These are phyloP conservation scores for Carduelis carduelis DNA, from an alignment of 2,797 vertebrate species.

Conservation along the genomic window DNA sequence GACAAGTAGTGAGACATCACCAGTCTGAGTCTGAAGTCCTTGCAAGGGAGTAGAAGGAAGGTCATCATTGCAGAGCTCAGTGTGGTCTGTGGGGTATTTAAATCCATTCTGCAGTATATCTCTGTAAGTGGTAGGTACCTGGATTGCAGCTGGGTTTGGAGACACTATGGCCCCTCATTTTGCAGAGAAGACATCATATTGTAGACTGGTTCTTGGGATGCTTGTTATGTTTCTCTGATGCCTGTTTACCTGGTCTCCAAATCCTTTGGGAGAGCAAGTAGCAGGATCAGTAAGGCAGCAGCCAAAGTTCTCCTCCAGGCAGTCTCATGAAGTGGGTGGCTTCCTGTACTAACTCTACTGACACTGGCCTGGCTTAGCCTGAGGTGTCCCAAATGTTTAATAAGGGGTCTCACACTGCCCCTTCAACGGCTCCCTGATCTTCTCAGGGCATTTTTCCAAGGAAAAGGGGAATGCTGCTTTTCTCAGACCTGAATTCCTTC, in stretches of 20 bases:
- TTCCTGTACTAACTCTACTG: neutral
- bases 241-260: neutral
- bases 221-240: neutral
- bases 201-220: neutral
- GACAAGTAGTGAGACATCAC: neutral
- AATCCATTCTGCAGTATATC: neutral
- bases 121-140: neutral
- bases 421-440: neutral
- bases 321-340: neutral
- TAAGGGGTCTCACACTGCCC: neutral
- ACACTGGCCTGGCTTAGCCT: neutral
- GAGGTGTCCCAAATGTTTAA: neutral
- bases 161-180: accelerated
- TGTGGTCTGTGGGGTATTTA: accelerated
- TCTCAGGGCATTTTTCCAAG: neutral
- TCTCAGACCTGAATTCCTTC: neutral
- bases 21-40: neutral
- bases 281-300: neutral
- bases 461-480: neutral
- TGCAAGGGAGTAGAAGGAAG: neutral
- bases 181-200: neutral
- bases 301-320: neutral
- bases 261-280: neutral
- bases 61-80: neutral
- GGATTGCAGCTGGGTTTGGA: neutral